Evolutionary conservation across 2,888 invertebrate species (phyloP), one percentile per base, ranked within the genome.

Genomic region (Mongoloraphidia duomilia): DNA sequence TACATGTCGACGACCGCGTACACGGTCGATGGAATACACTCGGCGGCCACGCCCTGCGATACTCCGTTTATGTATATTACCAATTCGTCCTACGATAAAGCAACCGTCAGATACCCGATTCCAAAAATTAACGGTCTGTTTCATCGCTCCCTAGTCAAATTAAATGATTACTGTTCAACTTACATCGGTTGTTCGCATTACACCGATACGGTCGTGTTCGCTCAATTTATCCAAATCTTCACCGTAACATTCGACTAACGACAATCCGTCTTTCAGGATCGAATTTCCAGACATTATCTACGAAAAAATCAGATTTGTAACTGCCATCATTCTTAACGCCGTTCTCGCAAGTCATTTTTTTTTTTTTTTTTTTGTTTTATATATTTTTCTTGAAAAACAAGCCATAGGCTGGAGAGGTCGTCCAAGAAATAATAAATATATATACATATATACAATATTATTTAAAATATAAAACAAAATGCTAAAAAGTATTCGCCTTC

Each of bases 41-140:
- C 75, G 0, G 86, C 89, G 3, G 92, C 94, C 37, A 89, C 75
- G 1, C 94, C 94, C 65, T 92, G 88, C 17, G 90, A 85, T 57
- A 83, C 77, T 2, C 90, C 91, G 66, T 94, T 94, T 13, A 94
- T 77, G 63, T 82, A 92, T 66, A 93, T 92, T 61, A 90, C 76
- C 51, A 95, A 70, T 59, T 90, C 89, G 9, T 84, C 84, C 79
- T 87, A 51, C 59, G 63, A 53, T 45, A 50, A 51, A 52, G 17
- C 9, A 52, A 54, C 53, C 9, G 50, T 37, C 33, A 10, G 26
- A 26, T 26, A n/a, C 49, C 8, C 14, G 3, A 11, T 39, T 38
- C 36, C 33, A 14, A 34, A 46, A 26, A 37, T 35, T 11, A 8
- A 12, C 41, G 13, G 44, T 11, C 11, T 12, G 12, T 10, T 8